Base-by-base conservation (phyloP, 2,113 vertebrate species). In the Scomber japonicus region DNA sequence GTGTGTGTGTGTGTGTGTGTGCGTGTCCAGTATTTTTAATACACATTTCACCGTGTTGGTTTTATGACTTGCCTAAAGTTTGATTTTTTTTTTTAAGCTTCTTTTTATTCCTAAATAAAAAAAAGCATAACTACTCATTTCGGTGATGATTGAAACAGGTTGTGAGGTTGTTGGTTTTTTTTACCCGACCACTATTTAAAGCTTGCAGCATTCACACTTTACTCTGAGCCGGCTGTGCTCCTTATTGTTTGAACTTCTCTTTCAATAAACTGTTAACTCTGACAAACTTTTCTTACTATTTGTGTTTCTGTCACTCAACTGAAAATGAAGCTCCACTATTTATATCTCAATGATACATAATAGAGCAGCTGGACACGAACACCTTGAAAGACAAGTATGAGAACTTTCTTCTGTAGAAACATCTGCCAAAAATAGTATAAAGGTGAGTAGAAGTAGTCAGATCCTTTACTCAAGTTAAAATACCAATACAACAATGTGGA, bases 151-250 rank as follows among this genome's bases (percentile, higher is more conserved):
- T 67, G 60, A 78, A 90, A 74, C 62, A 48, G 51, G 49, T 71
- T 81, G 45, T 15, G 6, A 11, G 53, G 10, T 49, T 46, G 51
- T 54, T 14, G 13, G 46, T 19, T 59, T 79, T 57, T 16, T 75
- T 27, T 51, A 75, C 27, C 59, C 16, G 7, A 78, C 16, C 49
- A 24, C 11, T 84, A 61, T 68, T 71, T 72, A 76, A 44, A 19
- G 75, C 88, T 88, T 81, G 84, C 89, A 92, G 84, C 87, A 81
- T 88, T 82, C 71, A 86, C 84, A 57, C 74, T 87, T 79, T 54
- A 67, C 21, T 63, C 79, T 69, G 71, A 82, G 50, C 59, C 14
- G 31, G 40, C 71, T 45, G 65, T 55, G 67, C 75, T 84, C 64
- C 65, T 85, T 16, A 68, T 68, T 57, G 78, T 89, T 83, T 72